These are phyloP conservation scores for Galerucella nymphaeae DNA, from an alignment of 2,888 invertebrate genomes.

Conservation along the genomic window DNA sequence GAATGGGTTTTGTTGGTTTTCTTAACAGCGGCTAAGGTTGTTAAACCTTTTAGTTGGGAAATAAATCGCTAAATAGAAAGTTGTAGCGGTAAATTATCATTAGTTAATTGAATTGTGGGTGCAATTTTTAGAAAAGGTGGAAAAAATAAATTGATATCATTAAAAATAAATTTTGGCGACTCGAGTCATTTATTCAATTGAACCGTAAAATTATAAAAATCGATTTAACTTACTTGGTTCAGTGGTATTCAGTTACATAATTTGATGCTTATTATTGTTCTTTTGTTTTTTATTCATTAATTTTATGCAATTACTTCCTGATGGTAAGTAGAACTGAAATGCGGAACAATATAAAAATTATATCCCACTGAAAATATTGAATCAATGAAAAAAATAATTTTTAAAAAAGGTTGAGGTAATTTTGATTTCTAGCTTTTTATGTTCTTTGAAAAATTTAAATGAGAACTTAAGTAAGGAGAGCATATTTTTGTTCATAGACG, in stretches of 20 bases:
- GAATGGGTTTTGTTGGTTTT: no score
- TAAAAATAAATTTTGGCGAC: background rate
- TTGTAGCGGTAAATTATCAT: no score
- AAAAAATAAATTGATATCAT: background rate
- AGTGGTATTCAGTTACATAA: conserved; percentile 39
- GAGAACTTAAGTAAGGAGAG: no score
- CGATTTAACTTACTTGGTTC: conserved; percentile 14
- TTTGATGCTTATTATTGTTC: conserved; percentile 42
- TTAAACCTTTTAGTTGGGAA: no score
- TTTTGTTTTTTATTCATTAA: conserved; percentile 47
- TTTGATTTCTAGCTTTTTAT: background rate
- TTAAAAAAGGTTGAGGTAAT: no score
- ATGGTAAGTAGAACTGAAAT: conserved; percentile 41
- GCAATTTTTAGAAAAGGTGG: no score
- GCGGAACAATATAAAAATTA: conserved; percentile 47
- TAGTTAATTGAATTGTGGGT: no score
- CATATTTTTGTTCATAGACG: no score
- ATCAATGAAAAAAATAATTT: no score
- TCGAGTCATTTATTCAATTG: background rate
- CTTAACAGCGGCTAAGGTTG: no score
- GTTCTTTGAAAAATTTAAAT: no score
- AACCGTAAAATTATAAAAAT: conserved; percentile 39
- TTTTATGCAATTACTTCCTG: conserved; percentile 48
- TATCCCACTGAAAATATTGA: conserved; percentile 37
- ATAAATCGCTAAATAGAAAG: no score